Percentiles rank a stretch among this genome's conserved stretches.
Evolutionary conservation across 2,797 vertebrate genomes (phyloP).

Genomic region (Cuculus canorus): DNA sequence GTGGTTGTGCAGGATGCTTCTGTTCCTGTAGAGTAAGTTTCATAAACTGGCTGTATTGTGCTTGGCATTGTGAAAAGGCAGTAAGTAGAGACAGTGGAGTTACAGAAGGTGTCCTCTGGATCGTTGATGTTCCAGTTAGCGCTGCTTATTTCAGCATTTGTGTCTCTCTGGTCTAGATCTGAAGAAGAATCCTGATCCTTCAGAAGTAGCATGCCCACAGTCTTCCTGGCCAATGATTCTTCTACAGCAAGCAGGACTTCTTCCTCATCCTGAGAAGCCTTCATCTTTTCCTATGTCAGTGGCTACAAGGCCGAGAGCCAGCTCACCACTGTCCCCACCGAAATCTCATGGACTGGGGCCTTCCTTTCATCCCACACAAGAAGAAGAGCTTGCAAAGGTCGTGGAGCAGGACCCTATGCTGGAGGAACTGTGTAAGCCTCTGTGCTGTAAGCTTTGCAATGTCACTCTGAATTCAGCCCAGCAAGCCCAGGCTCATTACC

Average conservation of each 20-base stretch:
- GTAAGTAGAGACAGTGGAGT: not conserved
- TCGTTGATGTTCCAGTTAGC: not conserved
- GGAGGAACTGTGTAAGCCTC: conserved; percentile 95
- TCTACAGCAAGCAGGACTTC: conserved; percentile 78
- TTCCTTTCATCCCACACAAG: conserved; percentile 80
- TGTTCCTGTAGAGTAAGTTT: not conserved
- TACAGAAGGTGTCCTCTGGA: not conserved
- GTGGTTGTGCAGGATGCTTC: not conserved
- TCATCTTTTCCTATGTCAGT: conserved; percentile 82
- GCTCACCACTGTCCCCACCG: conserved; percentile 74
- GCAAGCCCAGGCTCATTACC: conserved; percentile 98
- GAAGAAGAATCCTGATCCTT: conserved; percentile 74
- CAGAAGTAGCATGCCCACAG: conserved; percentile 81
- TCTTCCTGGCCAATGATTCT: conserved; percentile 80
- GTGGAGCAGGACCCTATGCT: conserved; percentile 87
- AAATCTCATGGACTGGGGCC: conserved; percentile 77
- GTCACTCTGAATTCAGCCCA: conserved; percentile 97
- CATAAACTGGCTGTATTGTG: not conserved
- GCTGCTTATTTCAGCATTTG: not conserved
- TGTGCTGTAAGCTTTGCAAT: conserved; percentile 98
- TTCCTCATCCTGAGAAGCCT: conserved; percentile 75
- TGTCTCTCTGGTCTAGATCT: conserved; percentile 78
- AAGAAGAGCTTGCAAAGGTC: conserved; percentile 82
- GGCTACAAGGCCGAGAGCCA: conserved; percentile 76
- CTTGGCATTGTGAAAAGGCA: not conserved